Conservation (phyloP, 2,888 invertebrate species). For the Acanthosoma haemorrhoidale region DNA sequence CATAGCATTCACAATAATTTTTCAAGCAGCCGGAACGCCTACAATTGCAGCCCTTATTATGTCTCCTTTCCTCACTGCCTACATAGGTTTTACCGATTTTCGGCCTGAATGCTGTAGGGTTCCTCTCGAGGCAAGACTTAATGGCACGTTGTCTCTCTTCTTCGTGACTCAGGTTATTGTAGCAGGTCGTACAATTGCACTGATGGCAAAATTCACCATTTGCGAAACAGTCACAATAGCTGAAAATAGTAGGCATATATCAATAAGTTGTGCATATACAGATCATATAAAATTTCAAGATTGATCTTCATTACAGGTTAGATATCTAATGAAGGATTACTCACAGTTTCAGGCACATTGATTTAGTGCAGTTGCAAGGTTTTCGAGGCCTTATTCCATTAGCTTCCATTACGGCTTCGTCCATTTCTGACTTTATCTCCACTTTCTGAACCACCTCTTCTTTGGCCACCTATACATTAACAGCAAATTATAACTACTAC, state of each 20-base stretch:
- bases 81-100: slow-evolving; percentile 85
- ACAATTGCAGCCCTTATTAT: slow-evolving; percentile 98
- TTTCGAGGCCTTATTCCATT: slow-evolving; percentile 68
- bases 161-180: slow-evolving; percentile 92
- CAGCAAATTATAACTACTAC: not conserved
- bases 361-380: slow-evolving; percentile 98
- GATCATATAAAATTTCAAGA: too few relatives aligned
- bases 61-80: slow-evolving; percentile 76
- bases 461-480: not conserved
- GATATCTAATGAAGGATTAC: slow-evolving; percentile 43
- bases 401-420: slow-evolving; percentile 45
- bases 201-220: slow-evolving; percentile 98
- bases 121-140: slow-evolving; percentile 87
- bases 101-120: slow-evolving; percentile 96
- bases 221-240: slow-evolving; percentile 97
- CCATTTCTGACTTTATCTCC: slow-evolving; percentile 2
- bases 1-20: slow-evolving; percentile 99
- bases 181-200: slow-evolving; percentile 97
- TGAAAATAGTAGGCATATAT: slow-evolving; percentile 42
- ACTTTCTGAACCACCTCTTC: slow-evolving; percentile 9
- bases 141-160: slow-evolving; percentile 92
- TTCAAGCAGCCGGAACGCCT: slow-evolving; percentile 96
- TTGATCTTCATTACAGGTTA: not conserved
- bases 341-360: slow-evolving; percentile 92
- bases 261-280: too few relatives aligned